A percentile compares a stretch with the other conserved stretches of the same genome.
Conservation (phyloP, 1,140 invertebrate genomes). For the Temnothorax nylanderi region DNA sequence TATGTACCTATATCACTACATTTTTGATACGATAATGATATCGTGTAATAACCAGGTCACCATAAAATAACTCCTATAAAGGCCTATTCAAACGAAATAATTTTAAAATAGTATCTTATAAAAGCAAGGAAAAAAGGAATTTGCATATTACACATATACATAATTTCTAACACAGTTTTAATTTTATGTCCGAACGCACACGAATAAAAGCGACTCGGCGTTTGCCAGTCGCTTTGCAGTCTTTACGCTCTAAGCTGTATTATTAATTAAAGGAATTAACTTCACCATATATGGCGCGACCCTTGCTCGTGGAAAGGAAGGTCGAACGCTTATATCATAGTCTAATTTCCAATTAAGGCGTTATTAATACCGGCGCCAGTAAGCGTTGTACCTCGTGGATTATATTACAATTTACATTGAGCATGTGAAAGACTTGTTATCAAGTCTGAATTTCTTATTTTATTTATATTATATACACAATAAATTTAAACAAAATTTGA, state of each 20-base stretch:
- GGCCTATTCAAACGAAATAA: neutral
- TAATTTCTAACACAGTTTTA: neutral
- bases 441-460: neutral
- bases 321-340: conserved; percentile 60
- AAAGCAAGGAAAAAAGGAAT: neutral
- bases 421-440: neutral
- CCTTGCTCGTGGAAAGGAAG: conserved; percentile 55
- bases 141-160: neutral
- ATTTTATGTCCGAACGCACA: neutral
- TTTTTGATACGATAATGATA: neutral
- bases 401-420: conserved; percentile 71
- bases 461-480: conserved; percentile 1
- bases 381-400: conserved; percentile 56
- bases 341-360: conserved; percentile 72
- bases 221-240: conserved; percentile 24
- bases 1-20: neutral
- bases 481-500: neutral
- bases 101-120: neutral
- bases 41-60: neutral
- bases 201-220: neutral
- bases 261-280: conserved; percentile 61
- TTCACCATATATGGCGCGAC: conserved; percentile 15
- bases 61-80: neutral
- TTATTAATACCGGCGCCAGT: conserved; percentile 64
- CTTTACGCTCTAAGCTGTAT: conserved; percentile 43